Percentiles rank a stretch among this genome's conserved stretches.
Evolutionary conservation across 2,113 vertebrate genomes (phyloP).

Genomic region (Rhodinocichla rosea): DNA sequence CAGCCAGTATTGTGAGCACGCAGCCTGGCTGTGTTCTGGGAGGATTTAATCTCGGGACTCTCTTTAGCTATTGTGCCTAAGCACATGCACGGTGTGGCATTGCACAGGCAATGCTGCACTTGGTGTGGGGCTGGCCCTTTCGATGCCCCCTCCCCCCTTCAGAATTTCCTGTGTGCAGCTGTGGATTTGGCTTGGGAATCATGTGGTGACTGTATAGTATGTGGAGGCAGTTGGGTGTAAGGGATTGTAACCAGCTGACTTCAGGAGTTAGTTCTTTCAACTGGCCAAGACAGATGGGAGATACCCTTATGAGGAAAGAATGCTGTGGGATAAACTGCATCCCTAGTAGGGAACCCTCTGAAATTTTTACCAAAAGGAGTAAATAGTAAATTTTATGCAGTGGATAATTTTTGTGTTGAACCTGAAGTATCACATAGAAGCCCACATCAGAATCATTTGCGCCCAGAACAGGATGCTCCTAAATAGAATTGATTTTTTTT

Average conservation of each 20-base stretch:
- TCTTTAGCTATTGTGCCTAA: background rate
- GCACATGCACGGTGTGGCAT: background rate
- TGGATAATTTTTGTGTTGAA: background rate
- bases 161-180: background rate
- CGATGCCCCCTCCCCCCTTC: background rate
- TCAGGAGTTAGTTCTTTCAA: background rate
- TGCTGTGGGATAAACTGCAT: background rate
- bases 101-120: background rate
- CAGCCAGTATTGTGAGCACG: conserved; percentile 20
- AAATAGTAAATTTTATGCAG: background rate
- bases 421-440: background rate
- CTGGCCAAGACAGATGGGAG: background rate
- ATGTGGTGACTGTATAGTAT: background rate
- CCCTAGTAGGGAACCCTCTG: background rate
- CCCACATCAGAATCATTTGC: background rate
- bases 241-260: conserved; percentile 30
- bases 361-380: background rate
- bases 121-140: background rate
- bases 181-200: conserved; percentile 9
- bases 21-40: background rate
- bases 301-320: background rate
- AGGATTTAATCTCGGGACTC: background rate
- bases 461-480: background rate
- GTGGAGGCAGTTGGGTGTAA: conserved; percentile 6
- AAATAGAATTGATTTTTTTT: background rate